Conservation (phyloP, 2,113 vertebrate species). For the Girardinichthys multiradiatus region DNA sequence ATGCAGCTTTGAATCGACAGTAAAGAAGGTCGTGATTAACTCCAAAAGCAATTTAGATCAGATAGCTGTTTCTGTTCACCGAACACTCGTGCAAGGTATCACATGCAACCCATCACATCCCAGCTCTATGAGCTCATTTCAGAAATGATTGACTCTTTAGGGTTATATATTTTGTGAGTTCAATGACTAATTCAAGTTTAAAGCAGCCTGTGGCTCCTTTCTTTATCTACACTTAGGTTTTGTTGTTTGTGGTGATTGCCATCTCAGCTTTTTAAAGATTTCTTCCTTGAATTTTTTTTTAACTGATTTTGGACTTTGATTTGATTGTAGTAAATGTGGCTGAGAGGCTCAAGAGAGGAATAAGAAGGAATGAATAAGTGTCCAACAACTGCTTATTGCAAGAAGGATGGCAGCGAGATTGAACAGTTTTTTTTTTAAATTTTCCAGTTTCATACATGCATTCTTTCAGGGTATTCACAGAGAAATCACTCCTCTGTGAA, state of each 20-base stretch:
- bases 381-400: background rate
- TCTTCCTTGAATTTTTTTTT: background rate
- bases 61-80: constrained; percentile 60
- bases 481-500: background rate
- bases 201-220: background rate
- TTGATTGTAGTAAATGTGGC: background rate
- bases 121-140: constrained; percentile 11
- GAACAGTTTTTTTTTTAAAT: too few relatives aligned
- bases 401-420: too few relatives aligned
- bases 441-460: too few relatives aligned
- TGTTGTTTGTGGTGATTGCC: background rate
- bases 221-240: background rate
- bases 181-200: background rate
- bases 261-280: background rate
- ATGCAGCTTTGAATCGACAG: constrained; percentile 27
- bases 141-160: constrained; percentile 43
- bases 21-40: constrained; percentile 47
- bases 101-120: constrained; percentile 9
- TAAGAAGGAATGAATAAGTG: background rate
- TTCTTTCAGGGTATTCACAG: too few relatives aligned
- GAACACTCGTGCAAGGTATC: constrained; percentile 35
- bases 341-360: background rate
- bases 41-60: constrained; percentile 55
- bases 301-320: constrained; percentile 12
- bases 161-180: constrained; percentile 5